These are phyloP conservation scores for Thalassophryne amazonica DNA, from an alignment of 2,797 vertebrate genomes.

Conservation along the genomic window DNA sequence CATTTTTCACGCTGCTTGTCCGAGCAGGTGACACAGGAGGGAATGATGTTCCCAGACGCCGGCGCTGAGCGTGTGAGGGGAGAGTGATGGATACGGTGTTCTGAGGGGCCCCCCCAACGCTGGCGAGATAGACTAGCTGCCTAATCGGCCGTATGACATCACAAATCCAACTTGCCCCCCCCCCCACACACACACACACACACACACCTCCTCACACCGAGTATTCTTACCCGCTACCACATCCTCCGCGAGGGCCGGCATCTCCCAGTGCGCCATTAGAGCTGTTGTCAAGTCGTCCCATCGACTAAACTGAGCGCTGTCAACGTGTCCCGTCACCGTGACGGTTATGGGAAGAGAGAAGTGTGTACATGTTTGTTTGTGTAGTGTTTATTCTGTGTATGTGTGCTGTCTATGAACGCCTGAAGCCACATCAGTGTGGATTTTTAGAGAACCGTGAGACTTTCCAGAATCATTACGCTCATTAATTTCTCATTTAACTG, in stretches of 20 bases:
- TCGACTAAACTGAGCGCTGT: constrained; percentile 49
- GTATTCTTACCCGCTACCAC: constrained; percentile 28
- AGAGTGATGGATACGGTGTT: constrained; percentile 91
- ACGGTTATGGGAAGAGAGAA: constrained; percentile 16
- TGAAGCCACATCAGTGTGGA: no score
- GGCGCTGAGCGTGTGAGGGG: constrained; percentile 33
- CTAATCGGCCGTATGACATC: constrained; percentile 86
- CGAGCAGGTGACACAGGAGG: constrained; percentile 89
- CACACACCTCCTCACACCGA: constrained; percentile 4
- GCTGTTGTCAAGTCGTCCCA: constrained; percentile 44
- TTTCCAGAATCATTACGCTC: no score
- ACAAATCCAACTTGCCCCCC: constrained; percentile 53
- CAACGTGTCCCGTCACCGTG: constrained; percentile 29
- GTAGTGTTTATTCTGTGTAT: background rate
- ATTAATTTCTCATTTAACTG: no score
- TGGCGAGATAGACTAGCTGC: constrained; percentile 87
- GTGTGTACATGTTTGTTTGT: background rate
- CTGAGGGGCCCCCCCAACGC: constrained; percentile 71
- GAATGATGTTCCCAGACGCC: constrained; percentile 89
- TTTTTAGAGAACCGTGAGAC: no score
- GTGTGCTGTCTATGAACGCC: no score
- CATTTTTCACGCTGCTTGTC: constrained; percentile 93
- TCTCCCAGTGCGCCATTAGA: constrained; percentile 17
- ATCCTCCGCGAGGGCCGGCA: constrained; percentile 16
- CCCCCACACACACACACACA: background rate